A percentile compares a stretch with the other conserved stretches of the same genome.
Conservation (phyloP, 2,113 vertebrate genomes). For the Erythrocercus mccallii region DNA sequence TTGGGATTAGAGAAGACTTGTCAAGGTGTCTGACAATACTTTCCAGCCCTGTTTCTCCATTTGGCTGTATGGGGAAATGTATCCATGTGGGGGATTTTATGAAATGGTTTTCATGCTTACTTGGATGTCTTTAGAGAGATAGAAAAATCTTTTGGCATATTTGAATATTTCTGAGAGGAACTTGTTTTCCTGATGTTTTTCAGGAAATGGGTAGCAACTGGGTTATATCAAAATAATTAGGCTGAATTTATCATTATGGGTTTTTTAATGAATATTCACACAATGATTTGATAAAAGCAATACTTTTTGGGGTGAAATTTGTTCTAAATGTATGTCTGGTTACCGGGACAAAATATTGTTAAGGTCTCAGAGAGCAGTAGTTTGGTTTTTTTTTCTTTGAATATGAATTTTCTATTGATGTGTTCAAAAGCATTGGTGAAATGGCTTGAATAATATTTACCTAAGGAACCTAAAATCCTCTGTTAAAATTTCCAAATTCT, state of each 20-base stretch:
- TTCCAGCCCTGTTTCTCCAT: neutral
- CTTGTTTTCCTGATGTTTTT: neutral
- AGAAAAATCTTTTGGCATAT: neutral
- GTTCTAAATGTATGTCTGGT: neutral
- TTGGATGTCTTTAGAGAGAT: neutral
- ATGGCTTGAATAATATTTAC: neutral
- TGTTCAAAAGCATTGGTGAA: neutral
- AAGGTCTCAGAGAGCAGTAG: neutral
- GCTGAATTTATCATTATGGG: neutral
- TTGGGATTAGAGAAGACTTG: neutral
- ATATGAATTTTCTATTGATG: neutral
- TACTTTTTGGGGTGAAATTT: neutral
- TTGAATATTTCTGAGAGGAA: neutral
- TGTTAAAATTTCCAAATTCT: neutral
- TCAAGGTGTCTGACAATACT: conserved; percentile 4
- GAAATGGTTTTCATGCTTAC: neutral
- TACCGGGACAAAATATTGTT: neutral
- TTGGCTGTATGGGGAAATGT: neutral
- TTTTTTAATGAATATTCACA: neutral
- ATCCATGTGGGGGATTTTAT: neutral
- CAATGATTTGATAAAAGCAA: neutral
- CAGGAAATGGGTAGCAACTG: neutral
- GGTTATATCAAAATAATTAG: neutral
- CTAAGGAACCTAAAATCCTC: neutral
- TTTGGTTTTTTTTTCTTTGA: neutral